phyloP scores from a whole-genome alignment of 53 echinoderm and acorn worm species.

The Apostichopus leukothele region DNA sequence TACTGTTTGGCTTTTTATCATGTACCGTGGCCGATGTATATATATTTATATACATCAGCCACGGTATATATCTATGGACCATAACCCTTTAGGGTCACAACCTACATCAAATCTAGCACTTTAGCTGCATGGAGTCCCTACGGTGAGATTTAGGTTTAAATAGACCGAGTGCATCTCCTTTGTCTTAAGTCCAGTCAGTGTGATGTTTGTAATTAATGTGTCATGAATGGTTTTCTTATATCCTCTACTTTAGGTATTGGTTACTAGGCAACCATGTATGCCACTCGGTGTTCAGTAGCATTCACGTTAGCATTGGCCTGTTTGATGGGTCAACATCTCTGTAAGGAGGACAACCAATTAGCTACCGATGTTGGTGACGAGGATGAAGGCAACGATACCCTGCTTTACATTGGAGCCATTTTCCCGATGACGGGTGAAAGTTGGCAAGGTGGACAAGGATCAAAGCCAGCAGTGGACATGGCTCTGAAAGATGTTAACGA shows the following conservation, averaged over 20 bases:
- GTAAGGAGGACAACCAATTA: not conserved
- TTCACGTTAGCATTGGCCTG: not conserved
- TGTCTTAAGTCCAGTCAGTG: no score
- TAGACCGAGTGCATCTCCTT: no score
- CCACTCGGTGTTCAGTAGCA: not conserved
- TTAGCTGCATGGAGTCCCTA: no score
- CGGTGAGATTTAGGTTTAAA: no score
- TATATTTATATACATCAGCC: no score
- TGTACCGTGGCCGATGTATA: no score
- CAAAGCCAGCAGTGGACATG: constrained; percentile 83
- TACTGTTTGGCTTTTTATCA: no score
- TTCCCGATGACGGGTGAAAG: constrained; percentile 83
- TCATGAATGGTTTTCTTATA: not conserved
- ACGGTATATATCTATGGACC: no score
- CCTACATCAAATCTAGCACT: no score
- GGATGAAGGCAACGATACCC: not conserved
- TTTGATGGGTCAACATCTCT: not conserved
- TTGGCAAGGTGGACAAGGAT: constrained; percentile 89
- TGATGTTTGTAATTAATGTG: no score
- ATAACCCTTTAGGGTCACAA: no score
- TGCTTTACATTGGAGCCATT: constrained; percentile 87
- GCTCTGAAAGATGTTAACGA: constrained; percentile 86
- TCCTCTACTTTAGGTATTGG: not conserved
- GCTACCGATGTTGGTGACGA: not conserved
- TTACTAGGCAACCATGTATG: constrained; percentile 21